Evolutionary conservation across 2,888 invertebrate species (phyloP), one percentile per base, ranked within the genome.

Genomic region (Drosophila anomalata): DNA sequence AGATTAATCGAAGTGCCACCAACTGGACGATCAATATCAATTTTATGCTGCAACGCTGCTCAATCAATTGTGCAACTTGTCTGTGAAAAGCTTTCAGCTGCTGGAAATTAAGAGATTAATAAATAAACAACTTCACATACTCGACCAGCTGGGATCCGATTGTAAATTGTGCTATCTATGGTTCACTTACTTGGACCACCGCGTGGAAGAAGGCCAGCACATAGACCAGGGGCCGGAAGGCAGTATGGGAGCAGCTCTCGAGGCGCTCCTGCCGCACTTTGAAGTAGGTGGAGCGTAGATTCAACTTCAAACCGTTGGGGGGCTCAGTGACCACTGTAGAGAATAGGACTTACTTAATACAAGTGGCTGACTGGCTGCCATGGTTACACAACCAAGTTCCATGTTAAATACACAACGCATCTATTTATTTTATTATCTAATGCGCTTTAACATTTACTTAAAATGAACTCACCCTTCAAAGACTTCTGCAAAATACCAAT

Each of bases 131-230:
- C 76, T 66, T 65, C 70, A 73, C 59, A 60, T 44, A 59, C 60
- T 62, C 59, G 51, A 46, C 31, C 56, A 69, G 63, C 39, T 61
- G 66, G 39, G 55, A 42, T 47, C 68, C 47, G 20, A 51, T 68
- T 65, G 62, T 48, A 55, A 77, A 52, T 75, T 62, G 56, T 66
- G 56, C 63, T 62, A 66, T 65, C 66, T 70, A 48, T 33, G 44
- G 24, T 39, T 47, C 58, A 87, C 79, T 91, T 90, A 95, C 95
- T 93, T 96, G 96, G 0, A 98, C 96, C 0, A 98, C 97, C 8
- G 97, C 98, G 90, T 98, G 98, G 92, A 98, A 98, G 92, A 98
- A 98, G 0, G 97, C 97, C 44, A 98, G 92, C 2, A 97, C 97
- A 90, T 96, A 98, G 41, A 97, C 94, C 0, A 98, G 93, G 33